Percentiles rank a stretch among this genome's conserved stretches.
Conservation (phyloP, 2,797 vertebrate species). For the Neoniphon sammara region DNA sequence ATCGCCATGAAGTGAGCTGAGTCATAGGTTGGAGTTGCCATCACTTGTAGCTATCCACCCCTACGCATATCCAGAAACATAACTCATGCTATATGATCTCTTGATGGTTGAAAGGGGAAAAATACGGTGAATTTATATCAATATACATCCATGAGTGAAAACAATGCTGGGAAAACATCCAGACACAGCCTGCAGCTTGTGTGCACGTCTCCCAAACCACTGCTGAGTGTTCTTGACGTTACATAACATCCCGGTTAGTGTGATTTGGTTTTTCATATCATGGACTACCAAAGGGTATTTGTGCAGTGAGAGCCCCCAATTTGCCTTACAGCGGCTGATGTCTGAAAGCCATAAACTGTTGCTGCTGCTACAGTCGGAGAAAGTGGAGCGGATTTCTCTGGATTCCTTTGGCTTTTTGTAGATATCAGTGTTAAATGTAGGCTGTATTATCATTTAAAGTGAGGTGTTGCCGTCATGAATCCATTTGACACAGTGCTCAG, state of each 20-base stretch:
- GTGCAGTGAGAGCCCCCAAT: not conserved
- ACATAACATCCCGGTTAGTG: not conserved
- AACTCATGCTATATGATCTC: too few species aligned
- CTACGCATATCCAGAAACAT: too few species aligned
- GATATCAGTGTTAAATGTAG: not conserved
- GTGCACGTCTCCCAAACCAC: not conserved
- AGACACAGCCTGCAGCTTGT: not conserved
- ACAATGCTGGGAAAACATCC: not conserved
- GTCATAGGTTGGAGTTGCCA: too few species aligned
- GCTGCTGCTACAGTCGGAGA: not conserved
- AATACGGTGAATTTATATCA: too few species aligned
- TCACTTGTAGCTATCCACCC: too few species aligned
- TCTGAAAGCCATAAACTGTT: constrained; percentile 5
- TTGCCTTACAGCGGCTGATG: too few species aligned
- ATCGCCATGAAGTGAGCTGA: too few species aligned
- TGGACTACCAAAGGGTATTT: not conserved
- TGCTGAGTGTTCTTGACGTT: not conserved
- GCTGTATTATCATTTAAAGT: constrained; percentile 5
- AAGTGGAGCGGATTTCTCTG: constrained; percentile 29
- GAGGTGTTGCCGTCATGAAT: constrained; percentile 1
- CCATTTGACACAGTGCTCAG: constrained; percentile 4
- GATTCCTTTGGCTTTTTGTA: not conserved
- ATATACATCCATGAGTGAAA: too few species aligned
- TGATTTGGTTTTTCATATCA: not conserved
- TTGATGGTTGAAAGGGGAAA: too few species aligned